Evolutionary conservation across 2,797 vertebrate genomes (phyloP).

Genomic region (Acropternis orthonyx): DNA sequence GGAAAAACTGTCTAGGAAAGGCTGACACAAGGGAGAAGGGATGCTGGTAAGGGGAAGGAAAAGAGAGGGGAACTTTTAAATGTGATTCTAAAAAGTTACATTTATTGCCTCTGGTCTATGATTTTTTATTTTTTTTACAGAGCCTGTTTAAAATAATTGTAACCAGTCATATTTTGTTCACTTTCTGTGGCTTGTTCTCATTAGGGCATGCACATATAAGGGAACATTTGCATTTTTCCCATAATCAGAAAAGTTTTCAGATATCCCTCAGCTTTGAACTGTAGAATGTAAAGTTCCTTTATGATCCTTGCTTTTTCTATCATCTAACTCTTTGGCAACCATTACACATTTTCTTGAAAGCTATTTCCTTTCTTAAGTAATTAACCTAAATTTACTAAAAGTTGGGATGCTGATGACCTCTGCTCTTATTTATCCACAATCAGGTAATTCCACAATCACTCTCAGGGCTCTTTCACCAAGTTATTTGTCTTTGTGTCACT

Average conservation of each 20-base stretch:
- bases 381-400: conserved; percentile 61
- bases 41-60: neutral
- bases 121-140: neutral
- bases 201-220: neutral
- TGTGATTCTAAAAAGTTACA: neutral
- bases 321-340: conserved; percentile 38
- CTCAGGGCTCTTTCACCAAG: conserved; percentile 38
- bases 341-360: conserved; percentile 57
- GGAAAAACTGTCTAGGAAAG: neutral
- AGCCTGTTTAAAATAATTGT: neutral
- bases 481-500: conserved; percentile 44
- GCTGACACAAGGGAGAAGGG: neutral
- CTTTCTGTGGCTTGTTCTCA: neutral
- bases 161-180: neutral
- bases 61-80: neutral
- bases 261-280: neutral
- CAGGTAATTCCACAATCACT: conserved; percentile 37
- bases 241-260: conserved; percentile 23
- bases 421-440: neutral
- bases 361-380: conserved; percentile 62
- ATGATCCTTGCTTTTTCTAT: conserved; percentile 42
- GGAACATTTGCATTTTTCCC: neutral
- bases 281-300: conserved; percentile 45
- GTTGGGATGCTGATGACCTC: conserved; percentile 22
- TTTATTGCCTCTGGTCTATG: neutral